Evolutionary conservation across 2,888 invertebrate species (phyloP), one percentile per base, ranked within the genome.

Genomic region (Chydorus sphaericus): DNA sequence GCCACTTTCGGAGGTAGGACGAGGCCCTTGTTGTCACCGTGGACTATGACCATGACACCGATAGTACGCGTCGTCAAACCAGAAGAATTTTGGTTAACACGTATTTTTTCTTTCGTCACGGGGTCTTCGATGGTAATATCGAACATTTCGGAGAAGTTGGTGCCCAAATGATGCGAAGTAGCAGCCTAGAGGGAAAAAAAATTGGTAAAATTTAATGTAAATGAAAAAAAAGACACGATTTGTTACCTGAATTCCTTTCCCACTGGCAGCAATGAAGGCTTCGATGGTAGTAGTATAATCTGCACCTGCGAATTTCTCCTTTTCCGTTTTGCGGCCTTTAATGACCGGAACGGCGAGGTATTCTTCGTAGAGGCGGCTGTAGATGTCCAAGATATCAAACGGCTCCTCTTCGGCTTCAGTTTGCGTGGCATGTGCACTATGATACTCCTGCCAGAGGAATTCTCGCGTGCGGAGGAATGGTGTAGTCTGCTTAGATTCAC

Each of bases 401-500:
- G 97, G 96, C 74, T 99, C 98, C 57, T 83, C 81, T 52, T 80
- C 82, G 0, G 98, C 97, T 62, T 94, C 96, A 56, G 81, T 75
- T 63, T 81, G 73, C 1, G 75, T 77, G 1, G 91, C 86, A 74
- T 83, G 92, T 2, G 96, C 98, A 4, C 96, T 88, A 71, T 99
- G 98, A 0, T 98, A 98, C 74, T 99, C 98, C 74, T 99, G 98
- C 98, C 98, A 99, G 33, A 98, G 77, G 73, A 99, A 99, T 74
- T 99, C 98, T 62, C 98, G 80, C 1, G 97, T 96, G 39, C 98
- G 78, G 54, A 99, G 75, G 76, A 99, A 99, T 5, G 98, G 98
- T 68, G 96, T 96, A 7, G 98, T 97, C 74, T 98, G 96, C 68
- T 98, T 98, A 73, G 98, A 98, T 75, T 99, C 98, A 98, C 98